These are phyloP conservation scores for Gambusia affinis DNA, from an alignment of 2,113 vertebrate genomes.

Conservation along the genomic window DNA sequence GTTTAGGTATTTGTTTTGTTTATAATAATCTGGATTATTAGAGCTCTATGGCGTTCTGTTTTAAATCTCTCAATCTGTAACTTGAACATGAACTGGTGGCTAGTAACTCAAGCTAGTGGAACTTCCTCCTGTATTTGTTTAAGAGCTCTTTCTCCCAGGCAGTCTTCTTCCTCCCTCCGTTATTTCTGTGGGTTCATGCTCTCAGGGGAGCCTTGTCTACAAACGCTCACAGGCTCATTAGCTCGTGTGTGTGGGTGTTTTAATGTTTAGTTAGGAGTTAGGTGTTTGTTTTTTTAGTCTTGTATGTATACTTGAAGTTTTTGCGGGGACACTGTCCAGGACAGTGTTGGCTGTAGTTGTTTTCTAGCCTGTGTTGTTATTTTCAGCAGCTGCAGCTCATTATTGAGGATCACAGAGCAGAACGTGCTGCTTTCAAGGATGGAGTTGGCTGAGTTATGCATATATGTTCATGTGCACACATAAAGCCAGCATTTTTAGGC, in stretches of 20 bases:
- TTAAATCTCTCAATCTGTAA: constrained; percentile 23
- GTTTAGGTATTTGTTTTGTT: neutral
- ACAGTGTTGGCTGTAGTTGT: constrained; percentile 24
- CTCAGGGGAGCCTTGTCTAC: constrained; percentile 58
- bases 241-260: constrained; percentile 32
- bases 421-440: constrained; percentile 37
- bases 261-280: constrained; percentile 31
- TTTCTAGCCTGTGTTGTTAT: constrained; percentile 20
- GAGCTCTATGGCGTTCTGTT: constrained; percentile 5
- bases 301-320: constrained; percentile 22
- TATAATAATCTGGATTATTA: neutral
- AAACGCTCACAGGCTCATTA: constrained; percentile 74
- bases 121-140: constrained; percentile 62
- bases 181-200: constrained; percentile 60
- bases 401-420: constrained; percentile 53
- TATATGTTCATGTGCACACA: constrained; percentile 3
- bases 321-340: constrained; percentile 22
- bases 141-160: constrained; percentile 60
- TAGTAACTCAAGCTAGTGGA: constrained; percentile 20
- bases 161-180: constrained; percentile 40
- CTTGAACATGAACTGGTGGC: constrained; percentile 22
- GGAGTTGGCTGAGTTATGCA: neutral
- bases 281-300: constrained; percentile 46
- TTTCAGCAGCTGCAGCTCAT: constrained; percentile 43
- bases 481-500: constrained; percentile 1